A percentile compares a stretch with the other conserved stretches of the same genome.
Conservation (phyloP, 2,797 vertebrate genomes). For the Hypotaenidia okinawae region DNA sequence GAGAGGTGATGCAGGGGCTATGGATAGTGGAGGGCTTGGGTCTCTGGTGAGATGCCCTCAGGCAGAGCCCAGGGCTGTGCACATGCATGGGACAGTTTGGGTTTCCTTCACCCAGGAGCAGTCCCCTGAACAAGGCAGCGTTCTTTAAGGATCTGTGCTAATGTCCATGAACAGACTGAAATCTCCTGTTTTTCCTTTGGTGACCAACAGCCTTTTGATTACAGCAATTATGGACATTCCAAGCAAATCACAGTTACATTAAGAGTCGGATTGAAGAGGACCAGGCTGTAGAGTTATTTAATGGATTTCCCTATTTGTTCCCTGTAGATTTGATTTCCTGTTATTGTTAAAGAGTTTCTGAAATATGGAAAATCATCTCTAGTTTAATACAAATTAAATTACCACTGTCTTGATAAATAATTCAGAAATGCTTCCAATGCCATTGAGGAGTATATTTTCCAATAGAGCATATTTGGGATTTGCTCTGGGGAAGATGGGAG, state of each 20-base stretch:
- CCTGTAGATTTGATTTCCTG: neutral
- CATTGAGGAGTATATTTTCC: neutral
- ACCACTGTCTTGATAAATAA: neutral
- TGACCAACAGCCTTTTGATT: neutral
- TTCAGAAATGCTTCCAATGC: neutral
- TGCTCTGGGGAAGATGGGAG: neutral
- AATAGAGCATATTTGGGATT: neutral
- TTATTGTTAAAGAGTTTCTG: neutral
- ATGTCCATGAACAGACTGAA: neutral
- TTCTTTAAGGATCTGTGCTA: neutral
- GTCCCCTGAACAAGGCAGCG: neutral
- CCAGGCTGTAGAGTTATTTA: neutral
- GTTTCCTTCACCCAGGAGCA: neutral
- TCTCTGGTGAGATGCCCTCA: fast-evolving
- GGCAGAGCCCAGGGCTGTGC: neutral
- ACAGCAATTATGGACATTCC: neutral
- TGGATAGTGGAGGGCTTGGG: fast-evolving
- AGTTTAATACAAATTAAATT: neutral
- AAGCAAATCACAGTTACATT: neutral
- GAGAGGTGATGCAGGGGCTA: neutral
- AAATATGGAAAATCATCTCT: neutral
- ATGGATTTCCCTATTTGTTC: conserved; percentile 1
- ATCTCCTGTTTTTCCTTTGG: neutral
- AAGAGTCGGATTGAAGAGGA: neutral
- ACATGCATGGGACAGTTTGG: fast-evolving